Evolutionary conservation across 2,113 vertebrate species (phyloP).

Genomic region (Lagopus leucura): DNA sequence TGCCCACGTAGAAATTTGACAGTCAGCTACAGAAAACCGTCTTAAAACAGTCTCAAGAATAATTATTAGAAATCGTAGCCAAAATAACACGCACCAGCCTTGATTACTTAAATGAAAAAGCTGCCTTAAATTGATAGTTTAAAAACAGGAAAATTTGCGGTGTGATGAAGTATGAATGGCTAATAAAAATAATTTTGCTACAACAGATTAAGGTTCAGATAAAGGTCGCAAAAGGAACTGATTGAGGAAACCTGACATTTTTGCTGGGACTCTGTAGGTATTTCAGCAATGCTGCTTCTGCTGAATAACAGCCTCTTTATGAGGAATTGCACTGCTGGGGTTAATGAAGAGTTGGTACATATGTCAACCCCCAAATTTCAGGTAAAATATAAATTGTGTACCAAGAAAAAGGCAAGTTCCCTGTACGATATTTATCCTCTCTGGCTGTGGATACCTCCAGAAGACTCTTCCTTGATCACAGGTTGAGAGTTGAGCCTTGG

Average conservation of each 20-base stretch:
- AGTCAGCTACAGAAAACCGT: constrained; percentile 37
- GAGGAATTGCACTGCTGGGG: constrained; percentile 77
- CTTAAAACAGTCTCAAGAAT: constrained; percentile 49
- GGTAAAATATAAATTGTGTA: constrained; percentile 63
- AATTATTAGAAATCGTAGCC: constrained; percentile 62
- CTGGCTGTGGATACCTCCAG: background rate
- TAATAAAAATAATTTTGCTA: constrained; percentile 80
- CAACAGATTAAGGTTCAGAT: constrained; percentile 83
- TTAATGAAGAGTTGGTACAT: constrained; percentile 74
- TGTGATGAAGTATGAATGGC: constrained; percentile 68
- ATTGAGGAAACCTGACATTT: constrained; percentile 77
- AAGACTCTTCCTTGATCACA: background rate
- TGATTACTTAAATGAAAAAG: constrained; percentile 55
- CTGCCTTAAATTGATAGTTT: constrained; percentile 59
- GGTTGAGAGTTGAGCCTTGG: background rate
- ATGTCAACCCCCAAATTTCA: constrained; percentile 70
- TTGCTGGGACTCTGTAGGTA: constrained; percentile 55
- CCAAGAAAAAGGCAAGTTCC: constrained; percentile 53
- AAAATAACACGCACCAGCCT: constrained; percentile 58
- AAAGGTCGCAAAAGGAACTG: constrained; percentile 79
- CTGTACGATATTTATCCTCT: background rate
- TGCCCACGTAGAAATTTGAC: constrained; percentile 19
- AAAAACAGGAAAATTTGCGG: constrained; percentile 78
- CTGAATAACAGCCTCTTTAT: constrained; percentile 73
- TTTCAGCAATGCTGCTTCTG: constrained; percentile 66